Percentiles rank a stretch among this genome's conserved stretches.
These are phyloP conservation scores for Hoplodrina ambigua DNA, from an alignment of 2,888 invertebrate species.

Conservation along the genomic window DNA sequence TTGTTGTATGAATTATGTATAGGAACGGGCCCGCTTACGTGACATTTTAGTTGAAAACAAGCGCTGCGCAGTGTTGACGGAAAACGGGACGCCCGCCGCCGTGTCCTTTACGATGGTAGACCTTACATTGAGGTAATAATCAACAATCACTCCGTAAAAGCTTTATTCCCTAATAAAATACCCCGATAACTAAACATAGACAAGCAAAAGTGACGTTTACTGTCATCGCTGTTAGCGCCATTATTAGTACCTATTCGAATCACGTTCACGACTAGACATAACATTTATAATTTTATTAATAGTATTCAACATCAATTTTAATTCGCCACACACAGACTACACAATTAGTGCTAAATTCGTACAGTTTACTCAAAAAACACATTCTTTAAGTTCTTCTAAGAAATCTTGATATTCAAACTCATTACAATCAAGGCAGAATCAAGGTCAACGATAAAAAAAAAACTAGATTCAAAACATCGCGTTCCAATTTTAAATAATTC, in stretches of 20 bases:
- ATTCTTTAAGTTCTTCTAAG: constrained; percentile 16
- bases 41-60: constrained; percentile 75
- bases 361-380: constrained; percentile 31
- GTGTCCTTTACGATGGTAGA: constrained; percentile 24
- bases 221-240: neutral
- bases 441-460: constrained; percentile 42
- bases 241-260: constrained; percentile 24
- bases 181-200: neutral
- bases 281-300: constrained; percentile 17
- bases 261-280: constrained; percentile 27
- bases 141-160: constrained; percentile 7
- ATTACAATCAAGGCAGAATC: constrained; percentile 42
- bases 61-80: constrained; percentile 48
- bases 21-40: constrained; percentile 69
- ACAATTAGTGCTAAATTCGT: constrained; percentile 19
- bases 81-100: constrained; percentile 46
- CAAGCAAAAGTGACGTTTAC: too few relatives aligned
- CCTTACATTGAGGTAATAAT: constrained; percentile 22
- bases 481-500: constrained; percentile 55
- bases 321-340: constrained; percentile 37
- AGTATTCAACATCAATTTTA: constrained; percentile 39
- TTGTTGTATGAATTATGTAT: constrained; percentile 82
- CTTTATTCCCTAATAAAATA: constrained; percentile 3
- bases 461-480: constrained; percentile 45
- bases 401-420: constrained; percentile 30